These are phyloP conservation scores for Epistrophella euchroma DNA, from an alignment of 2,888 invertebrate species.

Conservation along the genomic window DNA sequence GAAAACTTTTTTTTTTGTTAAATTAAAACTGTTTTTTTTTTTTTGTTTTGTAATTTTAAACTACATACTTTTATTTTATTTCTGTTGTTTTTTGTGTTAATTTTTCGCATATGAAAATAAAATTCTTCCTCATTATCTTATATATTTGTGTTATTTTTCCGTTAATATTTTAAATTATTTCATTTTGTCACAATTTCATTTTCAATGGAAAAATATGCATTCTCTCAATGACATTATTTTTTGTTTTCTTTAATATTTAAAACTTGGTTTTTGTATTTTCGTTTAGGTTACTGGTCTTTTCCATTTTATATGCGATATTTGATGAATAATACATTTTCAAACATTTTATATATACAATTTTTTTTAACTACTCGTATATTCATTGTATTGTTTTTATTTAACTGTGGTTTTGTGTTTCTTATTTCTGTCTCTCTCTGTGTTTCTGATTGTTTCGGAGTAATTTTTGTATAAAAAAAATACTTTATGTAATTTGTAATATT, in stretches of 20 bases:
- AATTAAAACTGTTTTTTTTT: slow-evolving; percentile 55
- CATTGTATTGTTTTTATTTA: slow-evolving; percentile 72
- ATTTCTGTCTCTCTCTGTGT: slow-evolving; percentile 73
- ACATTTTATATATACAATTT: slow-evolving; percentile 62
- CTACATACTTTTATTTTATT: slow-evolving; percentile 20
- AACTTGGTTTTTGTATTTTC: slow-evolving; percentile 50
- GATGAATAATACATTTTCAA: slow-evolving; percentile 62
- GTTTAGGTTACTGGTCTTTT: slow-evolving; percentile 47
- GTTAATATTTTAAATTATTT: slow-evolving; percentile 66
- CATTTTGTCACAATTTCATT: slow-evolving; percentile 64
- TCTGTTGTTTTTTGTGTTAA: slow-evolving; percentile 44
- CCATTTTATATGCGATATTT: slow-evolving; percentile 58
- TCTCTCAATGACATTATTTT: slow-evolving; percentile 73
- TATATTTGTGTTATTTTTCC: slow-evolving; percentile 41
- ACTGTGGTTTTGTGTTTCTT: slow-evolving; percentile 32
- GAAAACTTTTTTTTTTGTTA: slow-evolving; percentile 20
- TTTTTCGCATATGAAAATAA: slow-evolving; percentile 74
- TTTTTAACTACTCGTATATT: slow-evolving; percentile 75
- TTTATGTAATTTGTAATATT: slow-evolving; percentile 58
- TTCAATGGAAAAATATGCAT: slow-evolving; percentile 72
- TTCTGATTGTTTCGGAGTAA: slow-evolving; percentile 73
- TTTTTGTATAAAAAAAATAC: slow-evolving; percentile 57
- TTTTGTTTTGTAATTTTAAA: slow-evolving; percentile 26
- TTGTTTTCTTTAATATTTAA: slow-evolving; percentile 27
- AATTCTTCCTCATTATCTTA: slow-evolving; percentile 34